Percentiles rank a stretch among this genome's conserved stretches.
Conservation (phyloP, 2,797 vertebrate genomes). For the Heteromormyrus szaboi region DNA sequence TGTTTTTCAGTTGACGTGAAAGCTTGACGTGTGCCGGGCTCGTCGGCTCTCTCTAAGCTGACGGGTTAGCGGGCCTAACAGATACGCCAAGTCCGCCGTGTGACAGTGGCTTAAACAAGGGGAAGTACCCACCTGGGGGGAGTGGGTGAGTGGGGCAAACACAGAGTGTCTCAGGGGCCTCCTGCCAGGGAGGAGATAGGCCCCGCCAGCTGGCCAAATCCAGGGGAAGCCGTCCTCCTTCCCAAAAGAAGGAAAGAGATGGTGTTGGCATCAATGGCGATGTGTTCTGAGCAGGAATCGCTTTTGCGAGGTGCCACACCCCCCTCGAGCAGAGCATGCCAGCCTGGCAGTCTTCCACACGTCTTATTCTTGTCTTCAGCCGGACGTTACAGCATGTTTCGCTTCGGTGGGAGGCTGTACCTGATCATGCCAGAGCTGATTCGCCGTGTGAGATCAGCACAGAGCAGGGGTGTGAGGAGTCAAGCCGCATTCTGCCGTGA, state of each 20-base stretch:
- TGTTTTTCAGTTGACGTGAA: neutral
- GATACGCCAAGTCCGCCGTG: neutral
- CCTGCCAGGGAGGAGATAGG: constrained; percentile 62
- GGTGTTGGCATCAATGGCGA: constrained; percentile 58
- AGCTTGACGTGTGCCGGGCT: neutral
- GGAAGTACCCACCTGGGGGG: neutral
- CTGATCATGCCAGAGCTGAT: neutral
- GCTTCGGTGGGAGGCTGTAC: neutral
- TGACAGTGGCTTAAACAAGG: neutral
- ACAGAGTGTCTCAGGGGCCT: constrained; percentile 56
- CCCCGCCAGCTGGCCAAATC: constrained; percentile 57
- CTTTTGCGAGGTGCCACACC: constrained; percentile 44
- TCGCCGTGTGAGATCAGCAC: neutral
- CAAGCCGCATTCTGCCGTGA: neutral
- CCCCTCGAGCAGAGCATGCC: constrained; percentile 49
- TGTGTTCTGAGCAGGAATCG: constrained; percentile 38
- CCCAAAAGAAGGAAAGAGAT: constrained; percentile 31
- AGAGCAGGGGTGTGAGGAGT: neutral
- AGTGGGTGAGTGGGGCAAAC: constrained; percentile 53
- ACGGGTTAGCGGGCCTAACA: neutral
- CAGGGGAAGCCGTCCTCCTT: constrained; percentile 44
- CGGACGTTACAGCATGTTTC: neutral
- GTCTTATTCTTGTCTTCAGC: constrained; percentile 14
- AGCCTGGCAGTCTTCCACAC: constrained; percentile 26
- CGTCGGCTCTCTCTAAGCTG: neutral